Conservation (phyloP, 2,113 vertebrate genomes). For the Dinomys branickii region DNA sequence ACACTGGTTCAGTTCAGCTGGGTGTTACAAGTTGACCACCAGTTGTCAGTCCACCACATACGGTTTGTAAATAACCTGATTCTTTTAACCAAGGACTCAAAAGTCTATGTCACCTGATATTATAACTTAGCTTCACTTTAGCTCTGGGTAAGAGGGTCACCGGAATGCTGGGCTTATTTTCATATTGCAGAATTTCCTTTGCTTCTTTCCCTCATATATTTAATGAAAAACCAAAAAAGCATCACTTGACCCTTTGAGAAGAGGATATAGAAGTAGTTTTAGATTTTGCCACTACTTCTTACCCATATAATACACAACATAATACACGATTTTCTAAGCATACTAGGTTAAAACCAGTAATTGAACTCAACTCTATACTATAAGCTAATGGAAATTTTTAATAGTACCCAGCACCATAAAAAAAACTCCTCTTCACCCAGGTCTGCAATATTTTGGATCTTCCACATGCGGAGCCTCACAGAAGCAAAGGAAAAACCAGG, state of each 20-base stretch:
- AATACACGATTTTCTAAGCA: conserved; percentile 42
- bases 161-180: conserved; percentile 29
- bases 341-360: conserved; percentile 8
- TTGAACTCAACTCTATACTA: conserved; percentile 11
- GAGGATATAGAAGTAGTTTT: conserved; percentile 36
- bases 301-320: conserved; percentile 18
- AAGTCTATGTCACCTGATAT: not conserved
- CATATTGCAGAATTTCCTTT: conserved; percentile 14
- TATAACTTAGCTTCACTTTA: not conserved
- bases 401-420: not conserved
- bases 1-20: too few relatives aligned
- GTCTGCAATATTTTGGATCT: not conserved
- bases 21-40: too few relatives aligned
- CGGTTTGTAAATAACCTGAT: conserved; percentile 25
- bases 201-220: not conserved
- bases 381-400: not conserved
- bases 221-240: not conserved
- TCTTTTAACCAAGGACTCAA: conserved; percentile 35
- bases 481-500: not conserved
- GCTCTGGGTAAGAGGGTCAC: not conserved
- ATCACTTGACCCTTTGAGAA: conserved; percentile 26
- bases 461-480: not conserved
- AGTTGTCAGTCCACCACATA: too few relatives aligned
- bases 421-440: not conserved
- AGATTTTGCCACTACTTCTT: conserved; percentile 49